A percentile compares a stretch with the other conserved stretches of the same genome.
phyloP scores from a whole-genome alignment of 2,888 invertebrate species.

The Xylocampa areola region DNA sequence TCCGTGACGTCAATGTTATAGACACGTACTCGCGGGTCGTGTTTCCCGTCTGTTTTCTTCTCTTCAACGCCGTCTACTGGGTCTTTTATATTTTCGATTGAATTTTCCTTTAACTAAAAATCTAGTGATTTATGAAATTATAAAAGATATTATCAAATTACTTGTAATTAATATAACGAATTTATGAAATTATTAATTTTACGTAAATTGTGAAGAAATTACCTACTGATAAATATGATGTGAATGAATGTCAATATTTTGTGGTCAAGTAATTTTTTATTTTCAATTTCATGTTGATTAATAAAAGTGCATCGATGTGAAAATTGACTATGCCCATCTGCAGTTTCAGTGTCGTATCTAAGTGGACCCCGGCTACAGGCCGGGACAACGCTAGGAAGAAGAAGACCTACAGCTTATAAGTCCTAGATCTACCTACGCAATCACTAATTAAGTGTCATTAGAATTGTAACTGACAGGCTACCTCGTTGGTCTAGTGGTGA shows the following conservation, averaged over 20 bases:
- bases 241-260: slow-evolving; percentile 24
- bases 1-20: slow-evolving; percentile 99
- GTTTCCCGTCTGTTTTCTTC: slow-evolving; percentile 98
- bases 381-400: slow-evolving; percentile 37
- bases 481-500: neutral
- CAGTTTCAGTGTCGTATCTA: slow-evolving; percentile 47
- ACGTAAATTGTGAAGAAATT: slow-evolving; percentile 22
- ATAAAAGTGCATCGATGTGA: slow-evolving; percentile 1
- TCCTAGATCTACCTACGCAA: slow-evolving; percentile 27
- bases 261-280: slow-evolving; percentile 1
- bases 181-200: slow-evolving; percentile 41
- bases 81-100: slow-evolving; percentile 95
- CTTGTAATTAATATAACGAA: slow-evolving; percentile 55
- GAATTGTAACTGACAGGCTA: slow-evolving; percentile 4
- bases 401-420: slow-evolving; percentile 23
- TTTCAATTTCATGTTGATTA: too few species aligned
- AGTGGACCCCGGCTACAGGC: slow-evolving; percentile 38
- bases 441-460: too few species aligned
- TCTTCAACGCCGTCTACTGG: slow-evolving; percentile 99
- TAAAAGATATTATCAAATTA: slow-evolving; percentile 42
- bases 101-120: slow-evolving; percentile 48
- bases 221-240: slow-evolving; percentile 9
- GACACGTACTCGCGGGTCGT: slow-evolving; percentile 99
- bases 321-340: slow-evolving; percentile 40
- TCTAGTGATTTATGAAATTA: slow-evolving; percentile 29